phyloP scores from a whole-genome alignment of 2,113 vertebrate species.

The Thamnaconus septentrionalis region DNA sequence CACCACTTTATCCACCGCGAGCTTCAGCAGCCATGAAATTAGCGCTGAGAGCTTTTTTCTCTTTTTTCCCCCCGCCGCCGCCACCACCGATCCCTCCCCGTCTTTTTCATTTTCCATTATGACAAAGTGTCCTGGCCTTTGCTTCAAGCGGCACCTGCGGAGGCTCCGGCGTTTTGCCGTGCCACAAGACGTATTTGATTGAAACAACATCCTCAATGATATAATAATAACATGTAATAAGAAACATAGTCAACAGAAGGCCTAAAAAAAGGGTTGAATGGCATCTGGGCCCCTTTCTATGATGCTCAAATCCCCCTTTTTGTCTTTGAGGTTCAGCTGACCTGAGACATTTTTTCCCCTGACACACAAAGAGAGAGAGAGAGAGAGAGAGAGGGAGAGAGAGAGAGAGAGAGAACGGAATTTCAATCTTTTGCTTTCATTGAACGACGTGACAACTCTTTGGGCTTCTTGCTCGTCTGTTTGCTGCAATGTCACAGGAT shows the following conservation, averaged over 20 bases:
- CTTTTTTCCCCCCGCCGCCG: neutral
- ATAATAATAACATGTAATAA: too few species aligned
- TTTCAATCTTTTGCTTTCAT: too few species aligned
- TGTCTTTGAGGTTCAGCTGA: constrained; percentile 15
- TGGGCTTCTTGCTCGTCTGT: neutral
- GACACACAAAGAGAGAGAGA: neutral
- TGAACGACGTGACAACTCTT: too few species aligned
- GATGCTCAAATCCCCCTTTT: neutral
- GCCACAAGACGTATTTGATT: constrained; percentile 54
- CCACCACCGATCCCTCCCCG: too few species aligned
- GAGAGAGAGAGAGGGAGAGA: too few species aligned
- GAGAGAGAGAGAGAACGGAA: too few species aligned
- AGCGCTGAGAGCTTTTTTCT: constrained; percentile 66
- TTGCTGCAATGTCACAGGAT: constrained; percentile 10
- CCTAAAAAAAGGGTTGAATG: constrained; percentile 27
- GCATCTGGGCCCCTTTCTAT: constrained; percentile 13
- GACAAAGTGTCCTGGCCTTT: constrained; percentile 63
- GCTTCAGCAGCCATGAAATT: constrained; percentile 76
- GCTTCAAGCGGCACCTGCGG: constrained; percentile 40
- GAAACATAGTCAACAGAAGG: neutral
- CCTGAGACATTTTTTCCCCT: constrained; percentile 6
- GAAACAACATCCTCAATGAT: constrained; percentile 29
- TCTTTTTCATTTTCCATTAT: constrained; percentile 46
- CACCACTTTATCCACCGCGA: constrained; percentile 57
- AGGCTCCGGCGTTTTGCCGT: constrained; percentile 58